These are phyloP conservation scores for Acanthurus tractus DNA, from an alignment of 2,797 vertebrate species.

Conservation along the genomic window DNA sequence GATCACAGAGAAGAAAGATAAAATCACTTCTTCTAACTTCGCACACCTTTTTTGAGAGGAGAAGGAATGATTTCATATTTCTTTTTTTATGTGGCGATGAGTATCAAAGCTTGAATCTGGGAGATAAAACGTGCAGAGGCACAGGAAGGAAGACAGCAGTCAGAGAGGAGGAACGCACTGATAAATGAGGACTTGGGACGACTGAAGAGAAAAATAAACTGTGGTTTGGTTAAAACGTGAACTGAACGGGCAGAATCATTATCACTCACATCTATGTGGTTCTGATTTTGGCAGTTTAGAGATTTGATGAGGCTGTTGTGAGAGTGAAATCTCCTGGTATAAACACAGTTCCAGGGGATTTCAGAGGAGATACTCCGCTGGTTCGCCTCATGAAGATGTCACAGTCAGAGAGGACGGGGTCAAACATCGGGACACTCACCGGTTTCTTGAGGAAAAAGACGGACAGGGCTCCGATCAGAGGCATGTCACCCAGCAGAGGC, in stretches of 20 bases:
- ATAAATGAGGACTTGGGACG: slow-evolving; percentile 36
- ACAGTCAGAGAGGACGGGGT: neutral
- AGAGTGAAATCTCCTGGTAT: too few species aligned
- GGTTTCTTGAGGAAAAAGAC: slow-evolving; percentile 97
- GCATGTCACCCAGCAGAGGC: slow-evolving; percentile 95
- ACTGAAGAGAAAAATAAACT: neutral
- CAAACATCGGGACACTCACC: slow-evolving; percentile 84
- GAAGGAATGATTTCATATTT: slow-evolving; percentile 3
- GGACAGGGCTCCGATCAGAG: slow-evolving; percentile 93
- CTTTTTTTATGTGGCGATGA: neutral
- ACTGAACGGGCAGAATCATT: too few species aligned
- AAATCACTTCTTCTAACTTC: neutral
- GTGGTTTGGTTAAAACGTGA: neutral
- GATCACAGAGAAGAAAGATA: neutral
- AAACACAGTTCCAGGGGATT: neutral
- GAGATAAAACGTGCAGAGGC: slow-evolving; percentile 8
- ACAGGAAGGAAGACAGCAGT: slow-evolving; percentile 69
- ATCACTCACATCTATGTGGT: neutral
- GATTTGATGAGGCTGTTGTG: too few species aligned
- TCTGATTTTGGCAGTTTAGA: too few species aligned
- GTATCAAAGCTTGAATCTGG: slow-evolving; percentile 53
- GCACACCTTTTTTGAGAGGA: neutral
- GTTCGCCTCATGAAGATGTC: too few species aligned
- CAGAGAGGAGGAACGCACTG: slow-evolving; percentile 49
- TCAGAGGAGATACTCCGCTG: neutral